Evolutionary conservation across 1,140 invertebrate genomes (phyloP).

Genomic region (Trissolcus basalis): DNA sequence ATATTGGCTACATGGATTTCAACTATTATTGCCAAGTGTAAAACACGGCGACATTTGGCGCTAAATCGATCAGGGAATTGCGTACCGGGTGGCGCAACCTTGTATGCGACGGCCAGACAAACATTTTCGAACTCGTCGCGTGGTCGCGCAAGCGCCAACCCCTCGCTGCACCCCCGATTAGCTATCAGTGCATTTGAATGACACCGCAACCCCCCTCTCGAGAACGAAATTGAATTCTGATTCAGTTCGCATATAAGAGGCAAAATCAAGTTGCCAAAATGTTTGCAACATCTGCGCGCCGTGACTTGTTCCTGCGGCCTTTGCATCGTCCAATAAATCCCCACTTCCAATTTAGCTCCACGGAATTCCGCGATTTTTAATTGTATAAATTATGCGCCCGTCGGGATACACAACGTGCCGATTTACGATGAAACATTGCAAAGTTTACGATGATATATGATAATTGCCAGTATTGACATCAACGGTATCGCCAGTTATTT

Average conservation of each 20-base stretch:
- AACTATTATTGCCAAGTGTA: constrained; percentile 75
- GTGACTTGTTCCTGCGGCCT: no score
- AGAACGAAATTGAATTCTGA: constrained; percentile 56
- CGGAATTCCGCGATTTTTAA: constrained; percentile 32
- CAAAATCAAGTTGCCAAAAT: constrained; percentile 9
- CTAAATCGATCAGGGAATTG: constrained; percentile 72
- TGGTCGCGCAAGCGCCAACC: background rate
- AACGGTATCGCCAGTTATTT: constrained; percentile 25
- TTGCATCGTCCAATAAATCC: constrained; percentile 20
- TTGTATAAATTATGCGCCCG: constrained; percentile 35
- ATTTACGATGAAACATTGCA: constrained; percentile 43
- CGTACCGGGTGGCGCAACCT: constrained; percentile 50
- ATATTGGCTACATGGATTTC: constrained; percentile 76
- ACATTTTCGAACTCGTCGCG: no score
- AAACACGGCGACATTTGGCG: constrained; percentile 76
- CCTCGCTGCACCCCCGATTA: background rate
- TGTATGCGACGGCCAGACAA: constrained; percentile 37
- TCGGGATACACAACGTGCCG: constrained; percentile 5
- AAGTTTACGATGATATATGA: constrained; percentile 44
- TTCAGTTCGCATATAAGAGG: constrained; percentile 31
- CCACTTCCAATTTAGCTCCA: constrained; percentile 18
- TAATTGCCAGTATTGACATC: constrained; percentile 53
- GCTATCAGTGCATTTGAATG: background rate
- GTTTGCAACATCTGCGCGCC: background rate
- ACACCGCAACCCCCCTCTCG: constrained; percentile 17